These are phyloP conservation scores for Catharus ustulatus DNA, from an alignment of 2,797 vertebrate genomes.

Conservation along the genomic window DNA sequence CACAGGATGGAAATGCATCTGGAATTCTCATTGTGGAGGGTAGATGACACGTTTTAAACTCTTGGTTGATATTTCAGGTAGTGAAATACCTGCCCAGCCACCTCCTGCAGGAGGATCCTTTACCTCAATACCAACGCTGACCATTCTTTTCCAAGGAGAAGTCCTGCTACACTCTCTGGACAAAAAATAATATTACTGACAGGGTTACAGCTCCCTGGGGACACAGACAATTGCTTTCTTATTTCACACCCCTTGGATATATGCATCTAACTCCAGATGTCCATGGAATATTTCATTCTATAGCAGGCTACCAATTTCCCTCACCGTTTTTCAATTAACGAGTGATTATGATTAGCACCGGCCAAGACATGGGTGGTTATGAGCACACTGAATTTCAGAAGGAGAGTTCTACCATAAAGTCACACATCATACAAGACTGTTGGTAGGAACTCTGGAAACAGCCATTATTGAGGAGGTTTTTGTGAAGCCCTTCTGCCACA, in stretches of 20 bases:
- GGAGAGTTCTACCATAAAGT: neutral
- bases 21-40: conserved; percentile 27
- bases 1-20: neutral
- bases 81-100: neutral
- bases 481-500: neutral
- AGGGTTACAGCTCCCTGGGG: neutral
- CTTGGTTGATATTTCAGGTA: neutral
- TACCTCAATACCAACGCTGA: rapidly evolving
- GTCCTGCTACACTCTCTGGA: neutral
- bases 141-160: neutral
- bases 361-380: neutral
- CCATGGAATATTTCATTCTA: neutral
- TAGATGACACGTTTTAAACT: neutral
- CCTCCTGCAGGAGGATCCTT: neutral
- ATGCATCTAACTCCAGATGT: neutral
- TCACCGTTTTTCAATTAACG: neutral
- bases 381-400: neutral
- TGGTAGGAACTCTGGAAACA: neutral
- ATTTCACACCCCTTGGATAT: neutral
- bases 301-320: neutral
- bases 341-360: neutral
- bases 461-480: neutral
- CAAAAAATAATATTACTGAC: neutral
- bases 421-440: rapidly evolving
- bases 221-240: neutral